Percentiles rank a stretch among this genome's conserved stretches.
phyloP scores from a whole-genome alignment of 1,140 invertebrate genomes.

The Trigoniulus corallinus region DNA sequence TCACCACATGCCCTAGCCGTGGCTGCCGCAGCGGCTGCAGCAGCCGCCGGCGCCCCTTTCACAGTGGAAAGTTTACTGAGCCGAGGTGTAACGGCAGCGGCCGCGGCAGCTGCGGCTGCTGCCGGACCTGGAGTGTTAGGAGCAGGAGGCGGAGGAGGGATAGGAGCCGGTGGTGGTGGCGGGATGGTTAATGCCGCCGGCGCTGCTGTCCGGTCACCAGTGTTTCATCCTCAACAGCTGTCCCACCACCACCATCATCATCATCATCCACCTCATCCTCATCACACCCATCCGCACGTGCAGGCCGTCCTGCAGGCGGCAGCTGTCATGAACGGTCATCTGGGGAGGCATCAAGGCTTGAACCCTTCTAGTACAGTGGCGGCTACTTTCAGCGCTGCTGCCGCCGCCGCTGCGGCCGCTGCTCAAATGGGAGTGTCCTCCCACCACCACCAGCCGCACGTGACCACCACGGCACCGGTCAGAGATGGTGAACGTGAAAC shows the following conservation, averaged over 20 bases:
- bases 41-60: too few species aligned
- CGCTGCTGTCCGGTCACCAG: conserved; percentile 5
- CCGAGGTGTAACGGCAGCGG: not conserved
- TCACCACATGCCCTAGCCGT: too few species aligned
- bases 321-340: not conserved
- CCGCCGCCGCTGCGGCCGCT: not conserved
- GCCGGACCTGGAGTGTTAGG: not conserved
- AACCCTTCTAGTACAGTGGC: too few species aligned
- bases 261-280: not conserved
- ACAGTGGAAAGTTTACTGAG: not conserved
- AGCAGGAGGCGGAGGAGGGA: not conserved
- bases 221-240: conserved; percentile 8
- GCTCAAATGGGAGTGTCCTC: not conserved
- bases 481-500: too few species aligned
- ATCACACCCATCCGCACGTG: conserved; percentile 8
- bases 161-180: conserved; percentile 1
- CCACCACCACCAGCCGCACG: not conserved
- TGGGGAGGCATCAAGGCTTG: too few species aligned
- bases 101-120: not conserved
- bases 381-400: not conserved
- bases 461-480: not conserved
- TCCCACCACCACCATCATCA: not conserved
- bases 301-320: not conserved
- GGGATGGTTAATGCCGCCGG: conserved; percentile 3
- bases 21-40: too few species aligned